Conservation (phyloP, 2,797 vertebrate genomes). For the Alectoris magna region DNA sequence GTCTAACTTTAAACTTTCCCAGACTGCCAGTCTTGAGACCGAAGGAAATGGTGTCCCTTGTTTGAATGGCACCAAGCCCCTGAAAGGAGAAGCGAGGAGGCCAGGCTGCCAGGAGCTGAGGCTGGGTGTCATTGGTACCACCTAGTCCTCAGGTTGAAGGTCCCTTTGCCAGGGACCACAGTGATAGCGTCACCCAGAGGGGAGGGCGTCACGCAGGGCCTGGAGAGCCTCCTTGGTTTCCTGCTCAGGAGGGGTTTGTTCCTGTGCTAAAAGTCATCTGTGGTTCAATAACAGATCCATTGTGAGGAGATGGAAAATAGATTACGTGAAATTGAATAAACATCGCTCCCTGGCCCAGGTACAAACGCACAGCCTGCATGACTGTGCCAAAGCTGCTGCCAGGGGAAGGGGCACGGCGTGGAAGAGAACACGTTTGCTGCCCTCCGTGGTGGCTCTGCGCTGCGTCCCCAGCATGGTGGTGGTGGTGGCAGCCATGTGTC, state of each 20-base stretch:
- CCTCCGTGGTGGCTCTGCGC: not conserved
- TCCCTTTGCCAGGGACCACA: not conserved
- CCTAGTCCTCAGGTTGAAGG: not conserved
- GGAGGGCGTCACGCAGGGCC: not conserved
- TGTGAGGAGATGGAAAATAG: conserved; percentile 63
- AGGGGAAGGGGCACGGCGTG: not conserved
- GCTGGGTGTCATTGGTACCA: not conserved
- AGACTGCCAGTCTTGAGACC: not conserved
- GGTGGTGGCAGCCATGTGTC: not conserved
- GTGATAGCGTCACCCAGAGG: not conserved
- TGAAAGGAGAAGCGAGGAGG: not conserved
- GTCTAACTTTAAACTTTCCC: not conserved
- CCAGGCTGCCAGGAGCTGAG: not conserved
- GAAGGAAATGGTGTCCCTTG: not conserved
- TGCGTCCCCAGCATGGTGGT: not conserved
- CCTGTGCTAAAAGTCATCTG: conserved; percentile 52
- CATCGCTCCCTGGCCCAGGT: conserved; percentile 42
- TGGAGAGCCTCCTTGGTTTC: not conserved
- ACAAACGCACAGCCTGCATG: conserved; percentile 7
- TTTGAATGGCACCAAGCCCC: not conserved
- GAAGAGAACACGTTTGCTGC: not conserved
- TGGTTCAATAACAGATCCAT: conserved; percentile 61
- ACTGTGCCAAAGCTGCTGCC: conserved; percentile 3
- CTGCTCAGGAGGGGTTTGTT: conserved; percentile 6
- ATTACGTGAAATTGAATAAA: conserved; percentile 58